Percentiles rank a stretch among this genome's conserved stretches.
Evolutionary conservation across 1,140 invertebrate genomes (phyloP).

Genomic region (Acyrthosiphon pisum): DNA sequence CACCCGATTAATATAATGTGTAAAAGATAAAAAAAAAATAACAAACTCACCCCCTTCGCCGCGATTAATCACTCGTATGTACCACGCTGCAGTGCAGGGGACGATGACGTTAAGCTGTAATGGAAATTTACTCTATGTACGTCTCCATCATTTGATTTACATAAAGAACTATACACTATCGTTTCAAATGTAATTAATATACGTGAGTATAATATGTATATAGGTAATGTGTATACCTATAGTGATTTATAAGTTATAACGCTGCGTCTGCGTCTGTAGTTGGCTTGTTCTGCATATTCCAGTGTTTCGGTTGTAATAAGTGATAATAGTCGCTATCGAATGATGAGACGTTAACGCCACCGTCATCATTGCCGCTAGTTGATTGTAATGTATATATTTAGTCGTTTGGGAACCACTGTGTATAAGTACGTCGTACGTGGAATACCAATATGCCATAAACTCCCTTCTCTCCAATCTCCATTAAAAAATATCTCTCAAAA

Average conservation of each 20-base stretch:
- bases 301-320: background rate
- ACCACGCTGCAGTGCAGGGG: background rate
- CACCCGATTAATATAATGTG: conserved; percentile 14
- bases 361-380: background rate
- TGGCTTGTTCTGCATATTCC: background rate
- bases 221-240: too few species aligned
- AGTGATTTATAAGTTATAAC: conserved; percentile 5
- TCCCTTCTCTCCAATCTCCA: background rate
- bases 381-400: too few species aligned
- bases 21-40: conserved; percentile 31
- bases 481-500: background rate
- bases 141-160: background rate
- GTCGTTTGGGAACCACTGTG: too few species aligned
- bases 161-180: background rate
- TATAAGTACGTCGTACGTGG: too few species aligned
- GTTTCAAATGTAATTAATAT: background rate
- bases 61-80: conserved; percentile 23
- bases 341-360: background rate
- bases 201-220: background rate
- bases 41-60: background rate
- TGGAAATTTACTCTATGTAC: background rate
- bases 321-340: background rate
- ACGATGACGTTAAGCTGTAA: background rate
- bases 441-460: background rate
- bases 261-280: background rate